Percentiles rank a stretch among this genome's conserved stretches.
phyloP scores from a whole-genome alignment of 2,888 invertebrate species.

The Stenodera caucasica region DNA sequence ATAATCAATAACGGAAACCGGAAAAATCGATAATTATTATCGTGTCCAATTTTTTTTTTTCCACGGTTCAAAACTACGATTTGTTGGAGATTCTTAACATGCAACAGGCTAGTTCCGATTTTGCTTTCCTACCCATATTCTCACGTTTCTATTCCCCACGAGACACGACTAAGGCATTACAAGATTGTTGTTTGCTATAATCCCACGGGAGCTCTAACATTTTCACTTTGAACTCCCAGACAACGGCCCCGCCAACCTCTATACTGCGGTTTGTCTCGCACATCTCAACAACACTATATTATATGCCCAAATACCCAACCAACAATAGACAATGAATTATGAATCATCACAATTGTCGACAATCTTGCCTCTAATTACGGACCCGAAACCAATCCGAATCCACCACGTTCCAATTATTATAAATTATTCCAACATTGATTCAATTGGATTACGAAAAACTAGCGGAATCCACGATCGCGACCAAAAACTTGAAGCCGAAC shows the following conservation, averaged over 20 bases:
- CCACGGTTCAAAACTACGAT: too few relatives aligned
- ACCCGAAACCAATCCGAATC: too few relatives aligned
- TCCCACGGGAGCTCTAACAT: constrained; percentile 51
- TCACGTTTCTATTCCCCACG: constrained; percentile 49
- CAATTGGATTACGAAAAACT: too few relatives aligned
- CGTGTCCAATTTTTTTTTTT: too few relatives aligned
- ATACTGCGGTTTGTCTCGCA: constrained; percentile 45
- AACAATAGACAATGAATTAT: too few relatives aligned
- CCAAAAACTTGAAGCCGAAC: too few relatives aligned
- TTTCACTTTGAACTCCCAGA: constrained; percentile 49
- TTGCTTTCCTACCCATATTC: constrained; percentile 47
- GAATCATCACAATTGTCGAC: constrained; percentile 13
- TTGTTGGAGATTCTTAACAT: constrained; percentile 21
- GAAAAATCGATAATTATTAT: background rate
- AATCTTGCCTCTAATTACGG: too few relatives aligned
- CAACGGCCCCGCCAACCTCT: constrained; percentile 40
- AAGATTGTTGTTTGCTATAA: constrained; percentile 53
- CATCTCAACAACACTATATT: constrained; percentile 17
- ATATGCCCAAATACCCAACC: too few relatives aligned
- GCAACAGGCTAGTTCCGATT: constrained; percentile 49
- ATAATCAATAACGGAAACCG: too few relatives aligned
- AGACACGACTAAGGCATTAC: constrained; percentile 45
- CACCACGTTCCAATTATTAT: too few relatives aligned
- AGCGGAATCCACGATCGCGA: too few relatives aligned
- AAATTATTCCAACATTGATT: too few relatives aligned